phyloP scores from a whole-genome alignment of 2,888 invertebrate genomes.

The Mactromeris polynyma region DNA sequence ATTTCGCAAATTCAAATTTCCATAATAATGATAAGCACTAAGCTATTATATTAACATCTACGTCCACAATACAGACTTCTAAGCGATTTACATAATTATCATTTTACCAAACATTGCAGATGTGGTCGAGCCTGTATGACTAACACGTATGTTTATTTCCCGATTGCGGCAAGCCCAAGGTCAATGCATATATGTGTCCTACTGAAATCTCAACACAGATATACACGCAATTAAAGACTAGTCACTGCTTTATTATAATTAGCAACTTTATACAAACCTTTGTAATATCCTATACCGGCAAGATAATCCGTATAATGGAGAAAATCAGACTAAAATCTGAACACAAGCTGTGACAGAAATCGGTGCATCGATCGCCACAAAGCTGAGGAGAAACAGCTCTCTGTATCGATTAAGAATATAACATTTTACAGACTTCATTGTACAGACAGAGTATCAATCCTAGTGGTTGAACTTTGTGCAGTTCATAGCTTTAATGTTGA shows the following conservation, averaged over 20 bases:
- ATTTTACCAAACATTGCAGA: no score
- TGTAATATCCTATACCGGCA: neutral
- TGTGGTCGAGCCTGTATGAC: neutral
- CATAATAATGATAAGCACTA: no score
- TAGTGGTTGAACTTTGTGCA: neutral
- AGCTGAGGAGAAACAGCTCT: neutral
- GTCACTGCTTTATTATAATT: neutral
- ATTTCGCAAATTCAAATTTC: no score
- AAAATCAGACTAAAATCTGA: neutral
- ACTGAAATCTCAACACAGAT: neutral
- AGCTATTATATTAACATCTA: no score
- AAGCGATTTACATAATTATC: no score
- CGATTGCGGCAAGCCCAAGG: neutral
- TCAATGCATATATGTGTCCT: neutral
- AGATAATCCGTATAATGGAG: neutral
- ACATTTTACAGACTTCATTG: neutral
- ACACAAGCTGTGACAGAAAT: neutral
- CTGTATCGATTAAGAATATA: neutral
- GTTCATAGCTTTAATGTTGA: neutral
- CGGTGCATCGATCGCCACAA: neutral
- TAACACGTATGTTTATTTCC: neutral
- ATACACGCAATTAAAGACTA: neutral
- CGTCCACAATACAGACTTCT: no score
- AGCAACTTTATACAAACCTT: neutral
- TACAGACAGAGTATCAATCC: neutral